Conservation (phyloP, 2,888 invertebrate species). For the Hyles lineata region DNA sequence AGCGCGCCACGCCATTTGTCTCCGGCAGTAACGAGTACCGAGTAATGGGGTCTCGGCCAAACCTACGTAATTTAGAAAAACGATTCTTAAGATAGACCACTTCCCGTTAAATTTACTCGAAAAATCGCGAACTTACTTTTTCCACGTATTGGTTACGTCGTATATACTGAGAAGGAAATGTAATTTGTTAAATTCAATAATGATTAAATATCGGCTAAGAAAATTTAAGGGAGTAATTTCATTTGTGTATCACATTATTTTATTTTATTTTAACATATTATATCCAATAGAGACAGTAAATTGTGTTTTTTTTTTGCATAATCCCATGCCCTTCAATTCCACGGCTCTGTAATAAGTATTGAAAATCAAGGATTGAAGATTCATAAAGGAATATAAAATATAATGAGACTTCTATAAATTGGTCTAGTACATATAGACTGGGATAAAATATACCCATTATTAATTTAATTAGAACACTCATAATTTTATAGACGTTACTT, state of each 20-base stretch:
- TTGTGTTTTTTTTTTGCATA: no score
- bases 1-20: slow-evolving; percentile 66
- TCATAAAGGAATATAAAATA: no score
- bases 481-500: neutral
- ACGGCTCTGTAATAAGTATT: no score
- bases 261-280: neutral
- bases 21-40: slow-evolving; percentile 60
- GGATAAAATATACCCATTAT: no score
- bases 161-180: neutral
- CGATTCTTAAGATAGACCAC: slow-evolving; percentile 57
- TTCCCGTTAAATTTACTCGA: slow-evolving; percentile 47
- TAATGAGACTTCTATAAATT: no score
- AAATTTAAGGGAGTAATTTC: neutral
- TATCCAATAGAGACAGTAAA: no score
- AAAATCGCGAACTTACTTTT: slow-evolving; percentile 34
- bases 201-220: neutral
- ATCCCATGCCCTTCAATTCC: no score
- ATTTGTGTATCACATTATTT: neutral
- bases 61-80: slow-evolving; percentile 72
- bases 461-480: no score
- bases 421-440: no score
- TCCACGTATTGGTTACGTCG: slow-evolving; percentile 18
- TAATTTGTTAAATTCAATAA: neutral
- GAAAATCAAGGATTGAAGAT: no score
- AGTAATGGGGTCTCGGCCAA: slow-evolving; percentile 62